These are phyloP conservation scores for Aspidoscelis tigris DNA, from an alignment of 2,113 vertebrate genomes.

Conservation along the genomic window DNA sequence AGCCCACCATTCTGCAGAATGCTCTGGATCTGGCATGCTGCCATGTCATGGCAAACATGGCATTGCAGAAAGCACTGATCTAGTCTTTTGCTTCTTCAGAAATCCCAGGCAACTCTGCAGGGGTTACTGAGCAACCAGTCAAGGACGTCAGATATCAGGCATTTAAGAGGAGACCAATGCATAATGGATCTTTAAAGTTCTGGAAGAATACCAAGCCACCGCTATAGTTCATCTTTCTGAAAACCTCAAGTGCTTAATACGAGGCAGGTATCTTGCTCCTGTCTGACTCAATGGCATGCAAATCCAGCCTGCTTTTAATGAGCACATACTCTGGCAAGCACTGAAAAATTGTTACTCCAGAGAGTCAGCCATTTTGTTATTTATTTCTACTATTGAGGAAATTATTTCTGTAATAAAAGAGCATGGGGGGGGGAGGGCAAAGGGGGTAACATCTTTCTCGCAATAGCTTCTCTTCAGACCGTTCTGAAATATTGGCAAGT, in stretches of 20 bases:
- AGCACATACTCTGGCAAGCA: conserved; percentile 84
- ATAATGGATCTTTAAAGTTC: not conserved
- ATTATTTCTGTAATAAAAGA: conserved; percentile 81
- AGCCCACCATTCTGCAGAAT: not conserved
- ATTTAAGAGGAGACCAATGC: not conserved
- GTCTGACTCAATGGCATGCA: conserved; percentile 78
- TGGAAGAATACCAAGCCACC: not conserved
- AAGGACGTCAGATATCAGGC: not conserved
- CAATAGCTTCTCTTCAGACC: not conserved
- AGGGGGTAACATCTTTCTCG: not conserved
- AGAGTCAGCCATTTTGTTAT: conserved; percentile 85
- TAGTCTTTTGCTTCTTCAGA: not conserved
- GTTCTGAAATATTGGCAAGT: not conserved
- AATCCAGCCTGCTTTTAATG: conserved; percentile 91
- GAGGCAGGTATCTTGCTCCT: conserved; percentile 56
- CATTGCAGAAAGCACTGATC: not conserved
- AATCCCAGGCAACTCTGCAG: not conserved
- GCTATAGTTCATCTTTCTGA: conserved; percentile 37
- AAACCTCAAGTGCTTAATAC: conserved; percentile 61
- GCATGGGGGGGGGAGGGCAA: not conserved
- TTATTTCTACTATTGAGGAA: conserved; percentile 89
- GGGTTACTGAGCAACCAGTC: not conserved
- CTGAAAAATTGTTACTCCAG: conserved; percentile 84
- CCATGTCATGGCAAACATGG: not conserved
- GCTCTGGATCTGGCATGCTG: not conserved